Conservation (phyloP, 37 sponge, comb jelly and placozoan species). For the Cladorhizidae sp. region DNA sequence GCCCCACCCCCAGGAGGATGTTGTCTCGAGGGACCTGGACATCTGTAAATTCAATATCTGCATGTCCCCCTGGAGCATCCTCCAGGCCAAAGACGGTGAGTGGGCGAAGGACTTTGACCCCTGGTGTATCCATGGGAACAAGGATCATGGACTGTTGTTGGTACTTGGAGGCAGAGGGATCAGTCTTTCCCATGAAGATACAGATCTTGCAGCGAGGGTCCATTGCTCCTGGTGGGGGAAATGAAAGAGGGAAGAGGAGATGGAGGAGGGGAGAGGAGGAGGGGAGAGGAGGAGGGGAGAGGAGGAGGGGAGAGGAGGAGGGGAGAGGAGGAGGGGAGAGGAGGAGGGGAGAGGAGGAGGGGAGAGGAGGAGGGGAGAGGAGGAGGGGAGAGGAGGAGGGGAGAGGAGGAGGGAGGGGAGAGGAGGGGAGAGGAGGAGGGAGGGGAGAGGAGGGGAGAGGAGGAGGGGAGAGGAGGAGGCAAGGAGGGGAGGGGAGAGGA, state of each 20-base stretch:
- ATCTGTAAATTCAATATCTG: slow-evolving; percentile 62
- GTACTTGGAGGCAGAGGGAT: slow-evolving; percentile 56
- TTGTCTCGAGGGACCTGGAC: slow-evolving; percentile 77
- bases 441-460: too few relatives aligned
- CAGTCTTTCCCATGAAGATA: slow-evolving; percentile 85
- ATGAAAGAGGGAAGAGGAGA: neutral
- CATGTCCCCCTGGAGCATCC: slow-evolving; percentile 76
- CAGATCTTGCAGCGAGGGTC: slow-evolving; percentile 79
- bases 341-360: too few relatives aligned
- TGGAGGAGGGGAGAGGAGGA: neutral
- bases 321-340: too few relatives aligned
- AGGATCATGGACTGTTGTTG: slow-evolving; percentile 85
- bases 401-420: too few relatives aligned
- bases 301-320: too few relatives aligned
- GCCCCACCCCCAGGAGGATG: slow-evolving; percentile 83
- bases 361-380: too few relatives aligned
- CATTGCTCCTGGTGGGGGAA: slow-evolving; percentile 56
- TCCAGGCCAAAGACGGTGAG: slow-evolving; percentile 85
- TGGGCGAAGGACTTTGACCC: slow-evolving; percentile 75
- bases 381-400: too few relatives aligned
- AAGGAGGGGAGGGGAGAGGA: too few relatives aligned
- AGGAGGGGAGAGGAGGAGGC: too few relatives aligned
- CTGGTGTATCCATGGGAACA: slow-evolving; percentile 86
- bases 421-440: too few relatives aligned
- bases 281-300: too few relatives aligned